Base-by-base conservation (phyloP, 2,888 invertebrate species). In the Drosophila planitibia region DNA sequence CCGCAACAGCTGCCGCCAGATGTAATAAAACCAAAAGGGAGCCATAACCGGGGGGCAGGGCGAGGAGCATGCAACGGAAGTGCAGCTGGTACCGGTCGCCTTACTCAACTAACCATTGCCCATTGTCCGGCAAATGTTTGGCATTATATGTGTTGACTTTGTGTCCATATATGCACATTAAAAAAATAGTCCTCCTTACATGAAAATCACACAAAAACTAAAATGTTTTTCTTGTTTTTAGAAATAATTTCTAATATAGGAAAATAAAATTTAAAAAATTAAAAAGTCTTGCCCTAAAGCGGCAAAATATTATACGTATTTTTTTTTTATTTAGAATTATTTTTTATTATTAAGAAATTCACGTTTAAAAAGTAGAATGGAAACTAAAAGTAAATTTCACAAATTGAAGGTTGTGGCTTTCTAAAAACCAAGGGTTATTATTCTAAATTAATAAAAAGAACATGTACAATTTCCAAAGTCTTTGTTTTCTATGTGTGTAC, bases 1-100 rank as follows among this genome's bases (percentile, higher is more conserved):
- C 79, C 65, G 54, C 75, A 79, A 79, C 70, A 79, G 69, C 79
- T 79, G 82, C 76, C 79, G 79, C 79, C 81, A 76, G 82, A 82
- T 65, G 82, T 71, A 82, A 82, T 83, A 80, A 82, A 77, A 67
- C 68, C 70, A 47, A 47, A 60, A 28, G 35, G 30, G 16, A 32
- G 61, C 28, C 12, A 32, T 51, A 25, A 14, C 33, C 28, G 22
- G 30, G 25, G 44, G 59, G 61, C 25, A 25, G 30, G 16, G 22
- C 51, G 62, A 58, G 58, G 58, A 53, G 54, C 49, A 74, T 83
- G 85, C 82, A 90, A 47, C 85, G 90, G 89, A 85, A 90, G 75
- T 88, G 82, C 88, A 87, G 62, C 59, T 59, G 51, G 72, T 69
- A 58, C 39, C 61, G 65, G 44, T 67, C 58, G 66, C 47, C 41